Evolutionary conservation across 2,888 invertebrate species (phyloP), one percentile per base, ranked within the genome.

Genomic region (Phoenoteleia sp.): DNA sequence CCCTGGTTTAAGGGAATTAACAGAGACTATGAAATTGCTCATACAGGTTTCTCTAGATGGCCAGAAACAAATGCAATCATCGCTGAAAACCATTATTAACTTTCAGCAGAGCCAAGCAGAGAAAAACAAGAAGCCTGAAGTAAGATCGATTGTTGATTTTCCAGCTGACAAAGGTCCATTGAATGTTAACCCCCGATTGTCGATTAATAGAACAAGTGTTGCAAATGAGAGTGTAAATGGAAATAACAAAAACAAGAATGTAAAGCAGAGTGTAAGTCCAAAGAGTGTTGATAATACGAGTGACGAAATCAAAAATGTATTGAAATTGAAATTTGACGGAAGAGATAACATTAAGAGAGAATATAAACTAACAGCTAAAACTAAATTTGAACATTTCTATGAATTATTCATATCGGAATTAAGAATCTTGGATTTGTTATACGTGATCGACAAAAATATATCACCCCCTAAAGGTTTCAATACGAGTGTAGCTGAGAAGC

Each of bases 351-450:
- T 33, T 9, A 33, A 33, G 33, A 33, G 33, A 33, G 33, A 33
- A 33, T 33, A 33, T 11, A 33, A 33, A 33, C 33, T 33, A 33
- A 33, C 33, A 33, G 11, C 54, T 27, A 54, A 54, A 54, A 21
- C 27, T 9, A 25, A 54, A 27, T 54, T 27, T n/a, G 54, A 54
- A 27, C 54, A 27, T 21, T 54, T 27, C 21, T 54, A 54, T 9
- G 54, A 54, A 13, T 54, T 54, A 27, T 54, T 54, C n/a, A 27
- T 27, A 9, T 54, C 27, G n/a, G 54, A 54, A 54, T 4, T 54
- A 13, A 25, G 54, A 27, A 54, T n/a, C 6, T 15, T 54, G 19
- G 54, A 54, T 25, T 27, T 54, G 27, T 7, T 54, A 27, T 27
- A 27, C 27, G 54, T 54, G 54, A 17, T 27, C 6, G 27, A 54